Evolutionary conservation across 2,113 vertebrate species (phyloP), one percentile per base, ranked within the genome.

Genomic region (Nothoprocta perdicaria): DNA sequence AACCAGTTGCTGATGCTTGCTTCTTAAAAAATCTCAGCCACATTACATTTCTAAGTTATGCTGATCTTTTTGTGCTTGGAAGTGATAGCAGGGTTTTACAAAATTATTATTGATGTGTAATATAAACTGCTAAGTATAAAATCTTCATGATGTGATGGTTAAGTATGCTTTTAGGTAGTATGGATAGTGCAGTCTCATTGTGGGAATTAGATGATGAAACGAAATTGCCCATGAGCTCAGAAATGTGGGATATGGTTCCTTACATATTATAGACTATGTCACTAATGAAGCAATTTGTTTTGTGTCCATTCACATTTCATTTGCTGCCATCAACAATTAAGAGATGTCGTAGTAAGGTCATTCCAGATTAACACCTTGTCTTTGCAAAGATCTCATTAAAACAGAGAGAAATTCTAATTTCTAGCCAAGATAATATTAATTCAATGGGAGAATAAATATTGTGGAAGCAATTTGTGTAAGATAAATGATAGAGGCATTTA

Each of bases 251-350:
- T 96, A 87, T 35, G 80, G 72, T 93, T 97, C 92, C 80, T 92
- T 90, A 96, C 92, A 76, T 96, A 93, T 93, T 89, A 71, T 80
- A 86, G 78, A 78, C 87, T 91, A 43, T 80, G 95, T 92, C 86
- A 93, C 92, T 97, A 97, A 98, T 97, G 96, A 97, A 97, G 94
- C 89, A 97, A 98, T 98, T 98, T 97, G 97, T 97, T 97, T 92
- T 95, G 72, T 58, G 94, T 97, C 97, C 95, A 96, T 88, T 97
- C 91, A 94, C 94, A 97, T 98, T 98, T 98, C 73, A 92, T 95
- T 97, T 95, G 62, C 96, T 97, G 95, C 95, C 96, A 97, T 96
- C 96, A 96, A 94, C 50, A 87, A 97, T 97, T 96, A 98, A 94
- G 93, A 83, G 77, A 90, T 88, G 93, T 89, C 22, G 1, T 72